Percentiles rank a stretch among this genome's conserved stretches.
Conservation (phyloP, 64 coral and sea anemone species). For the Dendronephthya gigantea region DNA sequence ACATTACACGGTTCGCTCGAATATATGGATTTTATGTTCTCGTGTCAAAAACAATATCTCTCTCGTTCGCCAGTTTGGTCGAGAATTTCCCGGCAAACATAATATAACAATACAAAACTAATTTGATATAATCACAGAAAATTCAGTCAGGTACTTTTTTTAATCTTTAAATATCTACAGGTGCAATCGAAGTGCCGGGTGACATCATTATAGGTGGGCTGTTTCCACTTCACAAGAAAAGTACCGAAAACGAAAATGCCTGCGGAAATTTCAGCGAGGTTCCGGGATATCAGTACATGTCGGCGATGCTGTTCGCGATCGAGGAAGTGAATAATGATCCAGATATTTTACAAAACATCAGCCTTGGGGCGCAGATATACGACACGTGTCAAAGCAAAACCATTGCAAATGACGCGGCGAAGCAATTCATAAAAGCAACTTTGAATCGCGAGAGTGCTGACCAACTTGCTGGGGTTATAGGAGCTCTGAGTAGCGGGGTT, state of each 20-base stretch:
- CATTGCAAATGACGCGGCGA: not conserved
- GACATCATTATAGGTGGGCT: not conserved
- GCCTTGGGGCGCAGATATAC: not conserved
- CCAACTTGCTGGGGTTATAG: not conserved
- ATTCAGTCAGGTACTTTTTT: no score
- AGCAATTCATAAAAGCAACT: not conserved
- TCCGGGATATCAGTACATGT: not conserved
- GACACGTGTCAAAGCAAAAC: not conserved
- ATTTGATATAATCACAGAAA: no score
- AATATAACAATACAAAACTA: no score
- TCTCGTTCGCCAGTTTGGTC: no score
- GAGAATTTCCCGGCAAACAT: no score
- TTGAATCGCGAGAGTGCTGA: not conserved
- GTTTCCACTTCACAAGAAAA: slow-evolving; percentile 4
- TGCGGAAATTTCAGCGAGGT: not conserved
- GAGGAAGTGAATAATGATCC: not conserved
- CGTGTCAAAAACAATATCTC: no score
- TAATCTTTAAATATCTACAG: not conserved
- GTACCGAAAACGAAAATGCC: not conserved
- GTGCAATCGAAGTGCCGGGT: not conserved
- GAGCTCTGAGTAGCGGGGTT: not conserved
- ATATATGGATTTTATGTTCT: no score
- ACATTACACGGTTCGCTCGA: no score
- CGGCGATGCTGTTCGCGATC: not conserved
- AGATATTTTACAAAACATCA: not conserved